Evolutionary conservation across 1,140 invertebrate species (phyloP).

Genomic region (Anastrepha ludens): DNA sequence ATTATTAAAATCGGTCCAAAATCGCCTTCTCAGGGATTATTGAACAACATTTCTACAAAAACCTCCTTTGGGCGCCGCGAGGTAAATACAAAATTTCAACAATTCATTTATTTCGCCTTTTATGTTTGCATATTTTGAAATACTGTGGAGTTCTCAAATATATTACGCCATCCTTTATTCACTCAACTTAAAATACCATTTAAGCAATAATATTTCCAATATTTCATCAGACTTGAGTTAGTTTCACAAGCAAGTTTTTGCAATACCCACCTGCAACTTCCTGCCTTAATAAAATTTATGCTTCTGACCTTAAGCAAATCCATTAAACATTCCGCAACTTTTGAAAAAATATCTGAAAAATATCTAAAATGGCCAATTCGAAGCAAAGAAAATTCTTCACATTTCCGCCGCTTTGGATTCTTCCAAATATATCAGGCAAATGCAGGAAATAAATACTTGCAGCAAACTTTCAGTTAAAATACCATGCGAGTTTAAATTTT

Average conservation of each 20-base stretch:
- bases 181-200: no score
- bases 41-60: no score
- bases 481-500: not conserved
- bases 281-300: not conserved
- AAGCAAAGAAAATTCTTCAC: not conserved
- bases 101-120: no score
- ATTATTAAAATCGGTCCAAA: no score
- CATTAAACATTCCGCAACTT: not conserved
- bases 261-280: not conserved
- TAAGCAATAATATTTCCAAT: no score
- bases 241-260: not conserved
- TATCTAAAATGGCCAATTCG: not conserved
- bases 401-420: constrained; percentile 23
- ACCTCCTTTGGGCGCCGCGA: no score
- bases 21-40: no score
- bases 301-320: not conserved
- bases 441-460: constrained; percentile 23
- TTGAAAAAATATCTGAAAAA: not conserved
- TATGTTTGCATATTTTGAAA: no score
- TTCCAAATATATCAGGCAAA: constrained; percentile 27
- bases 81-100: no score
- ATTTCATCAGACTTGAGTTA: no score
- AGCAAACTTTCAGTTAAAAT: not conserved
- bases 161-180: no score
- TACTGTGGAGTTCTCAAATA: no score